These are phyloP conservation scores for Nowickia ferox DNA, from an alignment of 2,888 invertebrate genomes.

Conservation along the genomic window DNA sequence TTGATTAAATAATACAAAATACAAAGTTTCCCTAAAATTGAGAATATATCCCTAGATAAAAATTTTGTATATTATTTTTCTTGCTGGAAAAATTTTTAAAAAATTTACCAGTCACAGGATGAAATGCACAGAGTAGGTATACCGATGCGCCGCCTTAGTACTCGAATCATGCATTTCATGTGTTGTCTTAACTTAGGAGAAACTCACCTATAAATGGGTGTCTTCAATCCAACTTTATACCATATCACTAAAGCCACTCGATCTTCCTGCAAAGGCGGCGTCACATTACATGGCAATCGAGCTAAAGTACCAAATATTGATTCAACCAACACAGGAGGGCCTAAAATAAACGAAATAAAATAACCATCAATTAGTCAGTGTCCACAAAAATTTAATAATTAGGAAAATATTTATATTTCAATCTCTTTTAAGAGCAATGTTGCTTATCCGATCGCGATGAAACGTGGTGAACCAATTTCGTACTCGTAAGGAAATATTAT, in stretches of 20 bases:
- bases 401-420: neutral
- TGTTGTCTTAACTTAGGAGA: neutral
- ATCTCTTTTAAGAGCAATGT: neutral
- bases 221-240: constrained; percentile 83
- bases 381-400: no score
- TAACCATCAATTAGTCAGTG: neutral
- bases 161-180: neutral
- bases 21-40: no score
- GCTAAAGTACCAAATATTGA: constrained; percentile 82
- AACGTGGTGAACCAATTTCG: neutral
- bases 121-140: neutral
- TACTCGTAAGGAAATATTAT: no score
- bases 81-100: no score
- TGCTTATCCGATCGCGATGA: neutral
- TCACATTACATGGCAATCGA: constrained; percentile 83
- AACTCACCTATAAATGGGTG: constrained; percentile 83
- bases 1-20: no score
- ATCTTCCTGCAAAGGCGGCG: constrained; percentile 82
- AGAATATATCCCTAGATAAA: no score
- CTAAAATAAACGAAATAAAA: constrained; percentile 73
- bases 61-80: no score
- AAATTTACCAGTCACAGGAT: no score
- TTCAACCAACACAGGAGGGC: constrained; percentile 82
- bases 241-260: constrained; percentile 83
- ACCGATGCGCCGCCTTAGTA: neutral